Evolutionary conservation across 2,113 vertebrate genomes (phyloP).

Genomic region (Malaclemys terrapin): DNA sequence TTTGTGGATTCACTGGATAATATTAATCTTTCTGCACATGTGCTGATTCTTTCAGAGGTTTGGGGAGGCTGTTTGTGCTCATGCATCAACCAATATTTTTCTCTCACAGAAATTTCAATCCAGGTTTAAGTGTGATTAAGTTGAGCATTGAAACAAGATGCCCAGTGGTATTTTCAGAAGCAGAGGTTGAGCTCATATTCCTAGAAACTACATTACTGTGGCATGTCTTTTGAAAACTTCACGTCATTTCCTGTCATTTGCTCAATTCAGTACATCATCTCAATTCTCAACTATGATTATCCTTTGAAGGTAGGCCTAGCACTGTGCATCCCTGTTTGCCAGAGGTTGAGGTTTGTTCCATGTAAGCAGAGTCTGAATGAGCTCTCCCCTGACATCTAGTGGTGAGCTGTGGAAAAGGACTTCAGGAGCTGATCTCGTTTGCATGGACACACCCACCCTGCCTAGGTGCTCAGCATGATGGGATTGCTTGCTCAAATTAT

Average conservation of each 20-base stretch:
- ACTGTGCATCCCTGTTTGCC: not conserved
- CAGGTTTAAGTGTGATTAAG: not conserved
- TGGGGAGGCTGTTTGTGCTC: not conserved
- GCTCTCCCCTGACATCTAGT: no score
- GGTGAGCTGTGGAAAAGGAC: no score
- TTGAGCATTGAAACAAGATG: not conserved
- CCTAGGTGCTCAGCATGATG: no score
- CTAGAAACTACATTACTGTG: not conserved
- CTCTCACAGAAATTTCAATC: conserved; percentile 4
- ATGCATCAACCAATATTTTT: not conserved
- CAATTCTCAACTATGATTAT: not conserved
- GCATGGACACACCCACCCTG: no score
- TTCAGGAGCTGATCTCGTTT: no score
- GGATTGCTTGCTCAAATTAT: no score
- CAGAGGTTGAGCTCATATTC: not conserved
- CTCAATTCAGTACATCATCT: not conserved
- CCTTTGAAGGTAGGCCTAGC: not conserved
- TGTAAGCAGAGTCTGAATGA: no score
- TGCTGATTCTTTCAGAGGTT: not conserved
- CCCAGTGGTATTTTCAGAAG: conserved; percentile 33
- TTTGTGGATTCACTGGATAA: not conserved
- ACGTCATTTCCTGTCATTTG: not conserved
- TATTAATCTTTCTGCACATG: not conserved
- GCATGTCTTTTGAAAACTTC: not conserved
- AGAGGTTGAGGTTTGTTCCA: not conserved